phyloP scores from a whole-genome alignment of 2,113 vertebrate genomes.

The Chamaea fasciata region DNA sequence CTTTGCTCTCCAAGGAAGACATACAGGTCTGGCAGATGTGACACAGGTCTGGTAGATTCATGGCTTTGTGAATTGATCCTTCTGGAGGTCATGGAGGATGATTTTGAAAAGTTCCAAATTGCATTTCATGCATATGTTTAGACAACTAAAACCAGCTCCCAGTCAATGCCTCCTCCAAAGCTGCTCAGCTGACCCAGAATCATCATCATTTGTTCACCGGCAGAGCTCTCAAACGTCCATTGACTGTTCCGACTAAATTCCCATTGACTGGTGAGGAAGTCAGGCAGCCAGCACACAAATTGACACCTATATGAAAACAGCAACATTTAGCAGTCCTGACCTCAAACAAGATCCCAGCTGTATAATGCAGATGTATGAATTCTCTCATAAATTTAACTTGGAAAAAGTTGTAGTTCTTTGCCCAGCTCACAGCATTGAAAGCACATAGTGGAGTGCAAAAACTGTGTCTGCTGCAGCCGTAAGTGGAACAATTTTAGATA shows the following conservation, averaged over 20 bases:
- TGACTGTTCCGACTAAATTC: background rate
- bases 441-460: background rate
- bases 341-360: background rate
- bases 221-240: background rate
- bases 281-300: background rate
- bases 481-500: background rate
- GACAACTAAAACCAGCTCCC: background rate
- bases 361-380: background rate
- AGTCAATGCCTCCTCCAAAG: background rate
- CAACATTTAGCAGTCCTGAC: background rate
- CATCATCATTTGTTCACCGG: background rate
- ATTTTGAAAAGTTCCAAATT: background rate
- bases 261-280: background rate
- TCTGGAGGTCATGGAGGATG: fast-evolving
- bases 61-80: background rate
- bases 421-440: background rate
- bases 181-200: background rate
- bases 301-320: background rate
- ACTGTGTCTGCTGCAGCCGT: background rate
- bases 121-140: background rate
- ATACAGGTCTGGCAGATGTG: background rate
- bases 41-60: background rate
- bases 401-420: background rate
- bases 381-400: background rate
- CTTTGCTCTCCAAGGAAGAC: background rate